Evolutionary conservation across 1,140 invertebrate species (phyloP), one percentile per base, ranked within the genome.

Genomic region (Heliconius eleuchia): DNA sequence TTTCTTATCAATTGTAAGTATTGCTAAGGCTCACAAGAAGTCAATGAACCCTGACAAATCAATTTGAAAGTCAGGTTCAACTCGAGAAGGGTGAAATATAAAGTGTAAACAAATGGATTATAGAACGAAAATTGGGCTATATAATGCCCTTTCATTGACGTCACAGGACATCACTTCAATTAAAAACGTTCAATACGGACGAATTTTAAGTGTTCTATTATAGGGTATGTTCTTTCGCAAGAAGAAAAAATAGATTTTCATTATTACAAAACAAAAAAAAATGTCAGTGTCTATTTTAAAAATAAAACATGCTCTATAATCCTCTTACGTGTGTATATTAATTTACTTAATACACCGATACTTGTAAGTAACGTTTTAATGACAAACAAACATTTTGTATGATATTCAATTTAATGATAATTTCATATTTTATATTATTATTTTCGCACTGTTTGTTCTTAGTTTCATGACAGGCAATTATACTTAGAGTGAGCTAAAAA

Each of bases 1-100:
- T 76, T 79, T 71, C 60, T 79, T 80, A 82, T 80, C 81, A 82
- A 80, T 80, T 77, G 73, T 80, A 77, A 42, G 70, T 77, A 75
- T 74, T 74, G 66, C 73, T 78, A 66, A 78, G 73, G 70, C 71
- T 73, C 70, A 23, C 13, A 55, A 78, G 71, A 78, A 78, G 39
- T 74, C 77, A 70, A 78, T 78, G 72, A 74, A 23, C 57, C 52
- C 55, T 78, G 72, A 78, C 77, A 78, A 74, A 74, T 78, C 71
- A 66, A 78, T 78, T 78, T 74, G 27, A 37, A 74, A 78, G 39
- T 73, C 72, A 19, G 19, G 34, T 52, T 27, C 52, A 37, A 66
- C 8, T 46, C 55, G 23, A 55, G n/a, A 57, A 52, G 30, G 30
- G 52, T 60, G 1, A 6, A 39, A 42, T 50, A 23, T 76, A 8